Conservation (phyloP, 53 echinoderm and acorn worm species). For the Crossaster papposus region DNA sequence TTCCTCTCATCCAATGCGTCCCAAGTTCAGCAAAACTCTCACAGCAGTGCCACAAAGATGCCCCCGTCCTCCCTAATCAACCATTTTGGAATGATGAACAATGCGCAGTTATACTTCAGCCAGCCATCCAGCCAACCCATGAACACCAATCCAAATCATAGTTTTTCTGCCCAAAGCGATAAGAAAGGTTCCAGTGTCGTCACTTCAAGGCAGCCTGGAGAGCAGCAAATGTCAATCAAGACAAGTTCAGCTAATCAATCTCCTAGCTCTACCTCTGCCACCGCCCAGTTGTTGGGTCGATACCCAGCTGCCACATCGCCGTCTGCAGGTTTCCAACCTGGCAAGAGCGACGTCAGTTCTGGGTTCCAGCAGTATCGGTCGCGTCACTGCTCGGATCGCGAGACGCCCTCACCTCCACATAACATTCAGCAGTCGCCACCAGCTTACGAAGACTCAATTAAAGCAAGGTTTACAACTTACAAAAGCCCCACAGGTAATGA, state of each 20-base stretch:
- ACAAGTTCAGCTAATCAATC: background rate
- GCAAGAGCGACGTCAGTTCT: conserved; percentile 75
- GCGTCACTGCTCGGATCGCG: conserved; percentile 55
- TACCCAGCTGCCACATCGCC: background rate
- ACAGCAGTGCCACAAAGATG: background rate
- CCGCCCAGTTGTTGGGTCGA: background rate
- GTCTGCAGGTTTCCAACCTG: background rate
- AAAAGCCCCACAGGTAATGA: conserved; percentile 43
- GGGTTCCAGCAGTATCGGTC: conserved; percentile 67
- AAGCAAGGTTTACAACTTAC: conserved; percentile 16
- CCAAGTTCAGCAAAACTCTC: conserved; percentile 22
- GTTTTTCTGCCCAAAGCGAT: background rate
- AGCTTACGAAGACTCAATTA: conserved; percentile 63
- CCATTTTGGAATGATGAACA: background rate
- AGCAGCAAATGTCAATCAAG: background rate
- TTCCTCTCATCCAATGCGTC: background rate
- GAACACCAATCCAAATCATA: background rate
- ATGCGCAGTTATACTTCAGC: background rate
- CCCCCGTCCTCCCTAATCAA: background rate
- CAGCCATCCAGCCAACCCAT: conserved; percentile 34
- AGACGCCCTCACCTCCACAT: conserved; percentile 86
- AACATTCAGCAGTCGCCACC: conserved; percentile 71
- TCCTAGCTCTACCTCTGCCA: background rate
- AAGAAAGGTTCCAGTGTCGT: background rate
- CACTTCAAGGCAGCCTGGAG: background rate